Conservation (phyloP, 92 coral and sea anemone genomes). For the Diadumene lineata region DNA sequence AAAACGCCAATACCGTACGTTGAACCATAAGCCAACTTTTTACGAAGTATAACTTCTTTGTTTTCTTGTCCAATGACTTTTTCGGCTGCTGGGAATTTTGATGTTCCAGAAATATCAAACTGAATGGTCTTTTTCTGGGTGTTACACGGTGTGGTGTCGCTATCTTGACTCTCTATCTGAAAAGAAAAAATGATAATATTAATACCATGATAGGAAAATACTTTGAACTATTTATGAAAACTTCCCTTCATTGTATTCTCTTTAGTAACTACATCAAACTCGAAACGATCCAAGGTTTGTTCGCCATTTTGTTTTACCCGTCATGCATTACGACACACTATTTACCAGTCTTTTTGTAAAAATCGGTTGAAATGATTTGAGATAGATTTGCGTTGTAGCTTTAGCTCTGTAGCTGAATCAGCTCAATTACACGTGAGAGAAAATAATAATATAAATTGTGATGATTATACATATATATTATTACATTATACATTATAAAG, state of each 20-base stretch:
- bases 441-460: too few relatives aligned
- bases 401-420: too few relatives aligned
- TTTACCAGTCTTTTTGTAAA: neutral
- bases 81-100: neutral
- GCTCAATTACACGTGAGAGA: too few relatives aligned
- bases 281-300: too few relatives aligned
- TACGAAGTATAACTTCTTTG: neutral
- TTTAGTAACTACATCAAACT: too few relatives aligned
- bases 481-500: too few relatives aligned
- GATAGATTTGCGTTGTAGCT: too few relatives aligned
- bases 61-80: neutral
- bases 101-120: constrained; percentile 8
- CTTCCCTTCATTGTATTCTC: neutral
- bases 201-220: neutral
- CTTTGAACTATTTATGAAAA: neutral
- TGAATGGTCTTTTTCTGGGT: too few relatives aligned
- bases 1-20: neutral
- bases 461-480: too few relatives aligned
- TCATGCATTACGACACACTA: neutral
- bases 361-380: neutral
- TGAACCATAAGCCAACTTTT: neutral
- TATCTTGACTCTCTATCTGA: neutral
- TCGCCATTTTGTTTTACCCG: too few relatives aligned
- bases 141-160: neutral
- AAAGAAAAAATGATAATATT: neutral